Base-by-base conservation (phyloP, 2,113 vertebrate species). In the Amphiprion percula region DNA sequence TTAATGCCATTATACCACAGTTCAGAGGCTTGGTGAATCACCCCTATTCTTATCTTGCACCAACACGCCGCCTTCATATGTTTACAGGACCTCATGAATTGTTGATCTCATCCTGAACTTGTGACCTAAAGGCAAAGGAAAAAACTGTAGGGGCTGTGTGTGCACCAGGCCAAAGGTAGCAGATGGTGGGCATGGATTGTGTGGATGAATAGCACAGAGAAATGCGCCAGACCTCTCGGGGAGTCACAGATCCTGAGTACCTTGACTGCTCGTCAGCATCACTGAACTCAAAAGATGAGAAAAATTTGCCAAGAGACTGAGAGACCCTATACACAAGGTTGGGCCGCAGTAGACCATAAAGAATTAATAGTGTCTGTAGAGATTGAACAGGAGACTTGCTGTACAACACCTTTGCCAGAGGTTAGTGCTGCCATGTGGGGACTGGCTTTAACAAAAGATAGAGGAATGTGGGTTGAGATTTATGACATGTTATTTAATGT, bases 51-150 rank as follows among this genome's bases (percentile, higher is more conserved):
- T 72, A 73, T 72, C 83, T 79, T 26, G 37, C 68, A 49, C 55
- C 21, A 61, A 61, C 83, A 0, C 30, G 55, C 37, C 46, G 70
- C 69, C 44, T 33, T 54, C 47, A 49, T 65, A 77, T 91, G 91
- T 90, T 90, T 87, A 84, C 86, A 81, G 66, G 24, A 64, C 60
- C 72, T 91, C 85, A 90, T 94, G 83, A 93, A 94, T 93, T 87
- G 77, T 93, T 91, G 21, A 92, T 92, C 77, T 71, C 47, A 16
- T 53, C 46, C 62, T 90, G 88, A 94, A 93, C 86, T 90, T 88
- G 76, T 91, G 90, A 92, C 91, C 90, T 21, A 46, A 33, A 46
- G 70, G 67, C 47, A 59, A 33, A 47, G 56, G 62, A 30, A 30
- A 50, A 59, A 55, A 63, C 50, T 14, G 58, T 47, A 41, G 33